These are phyloP conservation scores for Pemphigus obesinymphae DNA, from an alignment of 1,140 invertebrate species.

Conservation along the genomic window DNA sequence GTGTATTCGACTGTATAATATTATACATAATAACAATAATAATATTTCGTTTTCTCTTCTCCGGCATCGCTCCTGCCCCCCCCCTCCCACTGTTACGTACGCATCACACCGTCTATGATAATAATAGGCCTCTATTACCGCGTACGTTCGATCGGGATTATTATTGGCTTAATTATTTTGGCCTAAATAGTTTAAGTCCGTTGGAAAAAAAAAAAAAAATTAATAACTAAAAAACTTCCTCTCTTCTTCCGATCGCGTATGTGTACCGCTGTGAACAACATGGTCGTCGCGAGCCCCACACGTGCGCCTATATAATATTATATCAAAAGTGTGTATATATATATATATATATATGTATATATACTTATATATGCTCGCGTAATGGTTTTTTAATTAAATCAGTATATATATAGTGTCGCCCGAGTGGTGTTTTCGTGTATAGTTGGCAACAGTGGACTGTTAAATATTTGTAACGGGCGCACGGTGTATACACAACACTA, in stretches of 20 bases:
- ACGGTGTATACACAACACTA: not conserved
- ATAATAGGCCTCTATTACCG: no score
- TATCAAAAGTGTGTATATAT: not conserved
- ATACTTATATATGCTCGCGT: not conserved
- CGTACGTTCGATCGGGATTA: not conserved
- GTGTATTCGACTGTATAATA: no score
- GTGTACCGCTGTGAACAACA: no score
- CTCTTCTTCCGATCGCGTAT: no score
- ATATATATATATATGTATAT: no score
- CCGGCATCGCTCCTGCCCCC: not conserved
- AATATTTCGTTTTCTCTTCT: not conserved
- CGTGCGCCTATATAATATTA: not conserved
- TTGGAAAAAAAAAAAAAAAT: not conserved
- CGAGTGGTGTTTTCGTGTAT: not conserved
- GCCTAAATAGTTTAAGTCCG: slow-evolving; percentile 22
- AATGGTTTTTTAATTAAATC: slow-evolving; percentile 37
- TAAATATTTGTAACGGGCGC: slow-evolving; percentile 11
- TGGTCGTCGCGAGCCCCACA: no score
- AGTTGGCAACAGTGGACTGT: slow-evolving; percentile 33
- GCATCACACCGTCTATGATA: no score
- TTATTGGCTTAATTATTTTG: slow-evolving; percentile 33
- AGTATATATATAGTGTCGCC: not conserved
- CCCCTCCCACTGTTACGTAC: not conserved
- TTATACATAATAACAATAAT: no score
- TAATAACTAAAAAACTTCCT: not conserved